These are phyloP conservation scores for Lethocerus indicus DNA, from an alignment of 1,140 invertebrate species.

Conservation along the genomic window DNA sequence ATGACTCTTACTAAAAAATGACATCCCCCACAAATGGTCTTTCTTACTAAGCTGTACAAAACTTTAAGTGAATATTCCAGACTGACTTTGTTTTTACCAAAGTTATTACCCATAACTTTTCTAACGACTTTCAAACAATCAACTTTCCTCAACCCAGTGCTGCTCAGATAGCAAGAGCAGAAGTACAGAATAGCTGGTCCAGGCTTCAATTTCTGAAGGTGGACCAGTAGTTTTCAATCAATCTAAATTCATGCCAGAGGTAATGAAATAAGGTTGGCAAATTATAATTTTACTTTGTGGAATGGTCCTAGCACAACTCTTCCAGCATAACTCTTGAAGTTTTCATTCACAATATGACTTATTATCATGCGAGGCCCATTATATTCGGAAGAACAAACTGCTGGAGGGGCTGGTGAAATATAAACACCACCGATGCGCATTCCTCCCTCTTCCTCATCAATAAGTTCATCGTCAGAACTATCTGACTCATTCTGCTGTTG, in stretches of 20 bases:
- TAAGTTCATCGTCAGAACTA: slow-evolving; percentile 8
- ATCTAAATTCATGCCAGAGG: neutral
- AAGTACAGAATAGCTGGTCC: neutral
- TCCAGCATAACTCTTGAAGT: slow-evolving; percentile 97
- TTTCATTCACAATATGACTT: slow-evolving; percentile 75
- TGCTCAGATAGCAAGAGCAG: neutral
- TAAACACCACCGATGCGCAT: slow-evolving; percentile 58
- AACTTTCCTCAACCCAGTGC: neutral
- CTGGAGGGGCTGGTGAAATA: slow-evolving; percentile 63
- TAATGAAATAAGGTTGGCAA: neutral
- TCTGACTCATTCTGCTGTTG: no score
- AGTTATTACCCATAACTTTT: neutral
- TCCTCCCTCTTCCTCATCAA: slow-evolving; percentile 20
- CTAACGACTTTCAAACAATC: neutral
- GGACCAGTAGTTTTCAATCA: neutral
- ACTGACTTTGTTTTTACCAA: no score
- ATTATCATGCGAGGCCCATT: slow-evolving; percentile 74
- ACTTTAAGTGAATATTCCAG: no score
- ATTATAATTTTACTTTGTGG: slow-evolving; percentile 42
- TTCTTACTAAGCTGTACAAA: no score
- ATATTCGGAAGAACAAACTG: slow-evolving; percentile 40
- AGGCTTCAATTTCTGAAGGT: neutral
- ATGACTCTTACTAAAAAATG: no score
- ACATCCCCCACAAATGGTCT: no score
- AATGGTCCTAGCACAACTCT: slow-evolving; percentile 62